These are phyloP conservation scores for Narcine bancroftii DNA, from an alignment of 2,113 vertebrate genomes.

Conservation along the genomic window DNA sequence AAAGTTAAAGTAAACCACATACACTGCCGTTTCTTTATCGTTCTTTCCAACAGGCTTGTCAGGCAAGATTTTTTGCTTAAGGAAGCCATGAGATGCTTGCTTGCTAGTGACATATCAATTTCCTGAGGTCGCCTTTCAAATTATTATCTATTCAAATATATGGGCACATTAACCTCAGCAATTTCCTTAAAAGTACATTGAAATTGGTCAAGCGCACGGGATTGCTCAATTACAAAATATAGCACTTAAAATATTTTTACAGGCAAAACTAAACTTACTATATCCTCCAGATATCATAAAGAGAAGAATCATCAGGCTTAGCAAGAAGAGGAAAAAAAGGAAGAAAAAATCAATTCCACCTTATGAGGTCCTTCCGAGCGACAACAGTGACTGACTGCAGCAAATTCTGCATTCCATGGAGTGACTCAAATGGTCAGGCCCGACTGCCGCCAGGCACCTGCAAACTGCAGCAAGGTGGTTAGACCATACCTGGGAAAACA, in stretches of 20 bases:
- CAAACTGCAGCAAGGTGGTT: background rate
- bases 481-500: background rate
- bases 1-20: no score
- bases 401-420: background rate
- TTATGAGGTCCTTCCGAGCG: slow-evolving; percentile 53
- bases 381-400: slow-evolving; percentile 43
- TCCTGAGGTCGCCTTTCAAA: no score
- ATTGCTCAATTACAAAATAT: background rate
- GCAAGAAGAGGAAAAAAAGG: slow-evolving; percentile 51
- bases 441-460: background rate
- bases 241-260: background rate
- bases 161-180: no score
- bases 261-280: slow-evolving; percentile 29
- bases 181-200: background rate
- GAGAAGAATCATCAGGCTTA: slow-evolving; percentile 53
- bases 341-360: slow-evolving; percentile 50
- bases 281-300: slow-evolving; percentile 57
- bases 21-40: no score
- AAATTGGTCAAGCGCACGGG: background rate
- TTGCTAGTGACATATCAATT: no score
- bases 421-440: background rate
- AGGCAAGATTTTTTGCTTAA: no score
- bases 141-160: no score
- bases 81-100: no score
- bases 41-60: no score